Evolutionary conservation across 1,140 invertebrate genomes (phyloP).

Genomic region (Drosophila melanica): DNA sequence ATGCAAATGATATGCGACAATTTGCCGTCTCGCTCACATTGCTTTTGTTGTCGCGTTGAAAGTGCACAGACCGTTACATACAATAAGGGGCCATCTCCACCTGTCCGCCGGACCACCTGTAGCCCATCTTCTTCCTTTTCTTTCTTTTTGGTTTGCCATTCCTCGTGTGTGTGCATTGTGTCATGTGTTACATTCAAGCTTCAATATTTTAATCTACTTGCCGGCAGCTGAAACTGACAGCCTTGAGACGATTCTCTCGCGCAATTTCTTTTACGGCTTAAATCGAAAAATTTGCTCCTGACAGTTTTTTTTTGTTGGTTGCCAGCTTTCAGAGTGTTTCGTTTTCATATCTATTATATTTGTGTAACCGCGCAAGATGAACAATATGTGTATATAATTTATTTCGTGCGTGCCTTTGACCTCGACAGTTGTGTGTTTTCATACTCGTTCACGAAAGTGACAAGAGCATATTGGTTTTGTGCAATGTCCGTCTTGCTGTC

Average conservation of each 20-base stretch:
- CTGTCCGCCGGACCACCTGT: conserved; percentile 44
- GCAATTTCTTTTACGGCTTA: conserved; percentile 58
- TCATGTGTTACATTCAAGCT: conserved; percentile 38
- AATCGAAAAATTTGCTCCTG: conserved; percentile 51
- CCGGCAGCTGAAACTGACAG: conserved; percentile 54
- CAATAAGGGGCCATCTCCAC: neutral
- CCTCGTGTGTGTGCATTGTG: neutral
- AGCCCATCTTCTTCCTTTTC: too few species aligned
- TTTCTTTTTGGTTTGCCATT: neutral
- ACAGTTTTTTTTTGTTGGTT: conserved; percentile 65
- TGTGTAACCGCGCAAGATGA: conserved; percentile 19
- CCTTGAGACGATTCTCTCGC: conserved; percentile 55
- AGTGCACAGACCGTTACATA: conserved; percentile 37
- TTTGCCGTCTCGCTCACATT: conserved; percentile 7
- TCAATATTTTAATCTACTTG: conserved; percentile 76
- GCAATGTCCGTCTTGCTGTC: too few species aligned
- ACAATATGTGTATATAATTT: conserved; percentile 17
- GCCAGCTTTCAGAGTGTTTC: conserved; percentile 32
- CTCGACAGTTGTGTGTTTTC: conserved; percentile 25
- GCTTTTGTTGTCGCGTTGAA: conserved; percentile 1
- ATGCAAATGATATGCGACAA: conserved; percentile 70
- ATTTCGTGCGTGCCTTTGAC: conserved; percentile 40
- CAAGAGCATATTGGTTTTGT: too few species aligned
- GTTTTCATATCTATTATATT: conserved; percentile 15
- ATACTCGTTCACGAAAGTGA: too few species aligned